These are phyloP conservation scores for Diplodus puntazzo DNA, from an alignment of 2,797 vertebrate genomes.

Conservation along the genomic window DNA sequence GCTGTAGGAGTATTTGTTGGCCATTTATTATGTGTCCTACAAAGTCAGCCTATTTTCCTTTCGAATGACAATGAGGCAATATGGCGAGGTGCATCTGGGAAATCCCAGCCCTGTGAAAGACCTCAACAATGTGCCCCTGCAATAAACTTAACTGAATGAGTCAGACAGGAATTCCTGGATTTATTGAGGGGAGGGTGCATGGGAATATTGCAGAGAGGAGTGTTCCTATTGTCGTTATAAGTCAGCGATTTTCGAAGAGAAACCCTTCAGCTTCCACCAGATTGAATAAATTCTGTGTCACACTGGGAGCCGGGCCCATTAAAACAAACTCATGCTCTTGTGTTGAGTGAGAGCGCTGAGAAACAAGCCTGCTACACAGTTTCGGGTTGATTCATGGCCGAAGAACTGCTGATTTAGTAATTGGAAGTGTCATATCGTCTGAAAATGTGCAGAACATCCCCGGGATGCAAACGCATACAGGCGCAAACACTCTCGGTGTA, in stretches of 20 bases:
- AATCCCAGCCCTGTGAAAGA: constrained; percentile 44
- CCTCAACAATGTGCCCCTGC: constrained; percentile 29
- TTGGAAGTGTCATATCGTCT: constrained; percentile 41
- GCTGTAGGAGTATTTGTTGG: not conserved
- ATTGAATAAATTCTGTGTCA: constrained; percentile 53
- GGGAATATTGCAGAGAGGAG: constrained; percentile 54
- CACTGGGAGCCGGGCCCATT: constrained; percentile 36
- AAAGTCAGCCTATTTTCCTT: not conserved
- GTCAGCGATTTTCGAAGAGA: constrained; percentile 57
- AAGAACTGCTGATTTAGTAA: constrained; percentile 35
- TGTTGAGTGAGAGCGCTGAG: constrained; percentile 24
- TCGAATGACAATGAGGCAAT: constrained; percentile 6
- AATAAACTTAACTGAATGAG: constrained; percentile 45
- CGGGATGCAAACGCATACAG: constrained; percentile 13
- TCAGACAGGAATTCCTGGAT: constrained; percentile 46
- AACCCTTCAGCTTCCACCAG: constrained; percentile 44
- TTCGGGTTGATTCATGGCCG: constrained; percentile 35
- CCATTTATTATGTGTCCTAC: constrained; percentile 3
- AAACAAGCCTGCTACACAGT: constrained; percentile 31
- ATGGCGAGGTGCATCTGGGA: constrained; percentile 22
- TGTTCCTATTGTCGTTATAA: constrained; percentile 58
- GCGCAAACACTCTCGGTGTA: constrained; percentile 9
- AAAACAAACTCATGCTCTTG: constrained; percentile 47
- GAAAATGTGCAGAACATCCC: constrained; percentile 22
- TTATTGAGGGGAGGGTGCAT: constrained; percentile 55